Base-by-base conservation (phyloP, 2,797 vertebrate genomes). In the Bovichtus variegatus region DNA sequence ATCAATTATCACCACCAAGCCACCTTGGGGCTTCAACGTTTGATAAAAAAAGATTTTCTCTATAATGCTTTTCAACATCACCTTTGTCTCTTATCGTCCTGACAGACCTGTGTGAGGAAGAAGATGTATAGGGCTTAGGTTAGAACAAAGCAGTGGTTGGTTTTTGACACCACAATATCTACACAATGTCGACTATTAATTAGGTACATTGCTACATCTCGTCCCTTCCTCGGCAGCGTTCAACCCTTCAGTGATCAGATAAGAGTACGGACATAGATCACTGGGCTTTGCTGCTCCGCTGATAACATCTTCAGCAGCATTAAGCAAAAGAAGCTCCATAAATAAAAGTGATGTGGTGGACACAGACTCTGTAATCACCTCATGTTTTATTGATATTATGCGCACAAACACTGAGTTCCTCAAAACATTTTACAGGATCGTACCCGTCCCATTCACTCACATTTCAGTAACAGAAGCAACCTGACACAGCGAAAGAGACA, bases 361-460 rank as follows among this genome's bases (percentile, higher is more conserved):
- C 86, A 82, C 47, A 78, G 43, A 74, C 78, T 84, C 87, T 74
- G 71, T 74, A 50, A 80, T 76, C 74, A 54, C 41, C 84, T 91
- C 85, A 87, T 92, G 91, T 92, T 87, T 92, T 90, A 91, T 92
- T 90, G 83, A 91, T 91, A 69, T 69, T 76, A 34, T 29, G 61
- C 60, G 57, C 16, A 49, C 67, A 77, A 85, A 82, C 77, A 83
- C 75, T 0, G 51, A 75, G 73, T 76, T 84, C 69, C 6, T 34
- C 31, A 34, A 31, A 34, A 34, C 34, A 9, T 34, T 34, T 6
- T 34, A 27, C 27, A 27, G 27, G 27, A 1, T 27, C 34, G 1
- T 34, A 34, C 31, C 31, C 31, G 9, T 34, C 31, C 31, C 31
- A 9, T 8, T 34, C 7, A 34, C 6, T 34, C 7, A 34, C 6